These are phyloP conservation scores for Lichenostomus cassidix DNA, from an alignment of 2,113 vertebrate genomes.

Conservation along the genomic window DNA sequence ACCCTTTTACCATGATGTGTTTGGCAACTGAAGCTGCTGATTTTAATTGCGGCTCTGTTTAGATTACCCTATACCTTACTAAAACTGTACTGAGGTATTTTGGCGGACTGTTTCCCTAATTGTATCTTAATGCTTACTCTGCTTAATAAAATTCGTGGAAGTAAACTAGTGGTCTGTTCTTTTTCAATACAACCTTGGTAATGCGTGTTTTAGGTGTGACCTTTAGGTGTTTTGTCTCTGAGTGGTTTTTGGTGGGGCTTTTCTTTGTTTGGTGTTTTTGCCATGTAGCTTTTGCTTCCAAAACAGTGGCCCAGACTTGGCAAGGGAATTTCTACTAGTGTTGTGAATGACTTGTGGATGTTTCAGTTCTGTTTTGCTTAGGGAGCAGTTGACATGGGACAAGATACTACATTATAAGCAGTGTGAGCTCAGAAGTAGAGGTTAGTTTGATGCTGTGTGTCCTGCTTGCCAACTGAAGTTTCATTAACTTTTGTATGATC, in stretches of 20 bases:
- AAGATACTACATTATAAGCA: neutral
- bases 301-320: neutral
- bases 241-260: neutral
- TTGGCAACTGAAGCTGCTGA: conserved; percentile 12
- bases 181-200: neutral
- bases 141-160: conserved; percentile 23
- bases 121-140: conserved; percentile 3
- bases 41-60: neutral
- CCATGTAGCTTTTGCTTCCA: neutral
- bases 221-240: neutral
- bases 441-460: conserved; percentile 61
- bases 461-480: conserved; percentile 61
- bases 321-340: neutral
- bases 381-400: conserved; percentile 20
- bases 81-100: neutral
- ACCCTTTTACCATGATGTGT: neutral
- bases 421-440: conserved; percentile 52
- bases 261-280: neutral
- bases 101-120: neutral
- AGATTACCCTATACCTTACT: neutral
- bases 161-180: conserved; percentile 3
- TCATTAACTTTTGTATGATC: conserved; percentile 67
- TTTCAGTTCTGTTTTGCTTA: conserved; percentile 22
- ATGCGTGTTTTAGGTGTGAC: neutral
- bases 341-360: neutral